Conservation (phyloP, 2,797 vertebrate species). For the Pangasius mekongensis region DNA sequence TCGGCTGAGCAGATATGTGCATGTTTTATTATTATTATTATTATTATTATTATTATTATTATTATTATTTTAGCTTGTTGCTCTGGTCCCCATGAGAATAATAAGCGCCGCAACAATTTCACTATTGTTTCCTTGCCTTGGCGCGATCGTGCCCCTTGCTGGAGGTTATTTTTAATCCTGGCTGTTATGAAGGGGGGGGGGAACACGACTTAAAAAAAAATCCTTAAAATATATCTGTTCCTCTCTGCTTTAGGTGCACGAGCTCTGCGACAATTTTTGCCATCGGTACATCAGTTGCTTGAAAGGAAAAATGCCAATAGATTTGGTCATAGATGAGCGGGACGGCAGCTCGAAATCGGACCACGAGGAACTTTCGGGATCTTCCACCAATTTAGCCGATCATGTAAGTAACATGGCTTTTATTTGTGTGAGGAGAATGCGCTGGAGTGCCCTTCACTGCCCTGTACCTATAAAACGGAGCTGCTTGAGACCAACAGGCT, state of each 20-base stretch:
- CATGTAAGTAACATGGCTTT: conserved; percentile 87
- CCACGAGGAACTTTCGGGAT: conserved; percentile 98
- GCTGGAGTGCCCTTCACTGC: conserved; percentile 55
- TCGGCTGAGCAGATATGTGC: neutral
- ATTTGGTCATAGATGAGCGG: conserved; percentile 98
- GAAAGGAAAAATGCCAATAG: conserved; percentile 99
- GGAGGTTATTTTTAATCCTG: conserved; percentile 84
- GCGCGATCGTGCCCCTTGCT: conserved; percentile 84
- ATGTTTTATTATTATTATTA: conserved; percentile 24
- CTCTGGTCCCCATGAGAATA: conserved; percentile 90
- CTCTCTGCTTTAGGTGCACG: conserved; percentile 87
- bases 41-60: conserved; percentile 60
- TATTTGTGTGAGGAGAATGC: conserved; percentile 71
- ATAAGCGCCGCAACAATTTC: conserved; percentile 89
- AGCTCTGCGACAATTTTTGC: conserved; percentile 99
- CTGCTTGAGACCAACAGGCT: conserved; percentile 44
- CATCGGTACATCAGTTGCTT: conserved; percentile 99
- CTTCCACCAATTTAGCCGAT: conserved; percentile 97
- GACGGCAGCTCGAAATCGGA: conserved; percentile 99
- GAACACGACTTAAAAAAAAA: neutral
- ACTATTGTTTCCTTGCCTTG: conserved; percentile 92
- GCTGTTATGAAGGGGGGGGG: conserved; percentile 46
- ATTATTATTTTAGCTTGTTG: conserved; percentile 88
- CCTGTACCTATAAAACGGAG: conserved; percentile 54
- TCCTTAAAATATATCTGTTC: conserved; percentile 64